phyloP scores from a whole-genome alignment of 2,888 invertebrate genomes.

The Caenorhabditis afra region DNA sequence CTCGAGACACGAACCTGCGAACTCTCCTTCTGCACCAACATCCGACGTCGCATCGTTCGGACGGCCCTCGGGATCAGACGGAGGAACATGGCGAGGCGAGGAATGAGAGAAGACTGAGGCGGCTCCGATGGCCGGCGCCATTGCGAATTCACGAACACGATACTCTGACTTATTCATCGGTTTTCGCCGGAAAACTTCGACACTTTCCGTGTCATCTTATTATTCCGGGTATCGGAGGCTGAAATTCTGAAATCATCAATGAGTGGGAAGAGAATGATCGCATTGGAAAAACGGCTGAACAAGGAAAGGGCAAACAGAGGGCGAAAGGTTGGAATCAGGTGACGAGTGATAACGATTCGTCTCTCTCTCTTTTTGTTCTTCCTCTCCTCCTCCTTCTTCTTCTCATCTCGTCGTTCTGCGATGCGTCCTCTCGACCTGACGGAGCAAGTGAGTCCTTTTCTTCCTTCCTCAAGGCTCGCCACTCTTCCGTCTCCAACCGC shows the following conservation, averaged over 20 bases:
- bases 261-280: not conserved
- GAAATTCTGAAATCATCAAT: not conserved
- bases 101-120: slow-evolving; percentile 19
- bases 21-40: slow-evolving; percentile 36
- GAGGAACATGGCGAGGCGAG: slow-evolving; percentile 17
- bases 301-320: not conserved
- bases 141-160: slow-evolving; percentile 40
- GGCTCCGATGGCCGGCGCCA: not conserved
- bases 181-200: slow-evolving; percentile 15
- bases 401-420: not conserved
- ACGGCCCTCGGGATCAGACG: slow-evolving; percentile 2
- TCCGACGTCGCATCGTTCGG: slow-evolving; percentile 11
- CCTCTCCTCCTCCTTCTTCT: not conserved
- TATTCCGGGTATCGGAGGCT: not conserved
- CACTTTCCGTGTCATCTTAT: slow-evolving; percentile 2
- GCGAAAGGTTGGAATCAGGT: too few relatives aligned
- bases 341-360: slow-evolving; percentile 12
- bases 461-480: slow-evolving; percentile 22
- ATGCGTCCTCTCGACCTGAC: slow-evolving; percentile 22
- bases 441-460: slow-evolving; percentile 44
- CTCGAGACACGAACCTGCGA: slow-evolving; percentile 49
- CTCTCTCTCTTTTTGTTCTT: not conserved
- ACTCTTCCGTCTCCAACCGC: not conserved
- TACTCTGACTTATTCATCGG: slow-evolving; percentile 46
- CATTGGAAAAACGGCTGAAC: not conserved